phyloP scores from a whole-genome alignment of 2,113 vertebrate genomes.

The Ivindomyrus marchei region DNA sequence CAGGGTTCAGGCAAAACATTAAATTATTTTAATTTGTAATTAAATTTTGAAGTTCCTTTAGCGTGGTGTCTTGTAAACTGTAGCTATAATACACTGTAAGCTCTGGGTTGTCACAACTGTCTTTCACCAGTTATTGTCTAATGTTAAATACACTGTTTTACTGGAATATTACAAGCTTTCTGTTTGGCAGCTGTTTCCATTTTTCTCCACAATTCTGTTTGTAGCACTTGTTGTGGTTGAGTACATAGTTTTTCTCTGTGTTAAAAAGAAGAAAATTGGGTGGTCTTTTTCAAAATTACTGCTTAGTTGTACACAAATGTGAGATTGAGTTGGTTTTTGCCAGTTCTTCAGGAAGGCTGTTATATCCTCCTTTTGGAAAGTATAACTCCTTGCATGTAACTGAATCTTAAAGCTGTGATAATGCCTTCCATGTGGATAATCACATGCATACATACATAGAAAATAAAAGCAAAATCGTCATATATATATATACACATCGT shows the following conservation, averaged over 20 bases:
- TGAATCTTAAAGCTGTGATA: slow-evolving; percentile 36
- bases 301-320: slow-evolving; percentile 37
- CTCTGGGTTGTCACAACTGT: slow-evolving; percentile 17
- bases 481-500: background rate
- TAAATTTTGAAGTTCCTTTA: slow-evolving; percentile 37
- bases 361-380: slow-evolving; percentile 40
- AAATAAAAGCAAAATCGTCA: slow-evolving; percentile 33
- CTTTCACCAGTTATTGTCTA: slow-evolving; percentile 32
- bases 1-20: slow-evolving; percentile 42
- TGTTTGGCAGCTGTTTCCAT: slow-evolving; percentile 18
- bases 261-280: background rate
- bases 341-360: slow-evolving; percentile 45
- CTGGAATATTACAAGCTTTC: slow-evolving; percentile 38
- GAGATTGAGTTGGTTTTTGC: slow-evolving; percentile 43
- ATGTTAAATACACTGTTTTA: slow-evolving; percentile 40
- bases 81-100: slow-evolving; percentile 24
- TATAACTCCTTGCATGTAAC: slow-evolving; percentile 29
- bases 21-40: slow-evolving; percentile 45
- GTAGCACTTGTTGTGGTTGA: background rate
- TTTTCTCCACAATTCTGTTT: background rate
- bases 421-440: slow-evolving; percentile 45
- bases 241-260: slow-evolving; percentile 25
- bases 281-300: slow-evolving; percentile 44
- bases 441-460: slow-evolving; percentile 47
- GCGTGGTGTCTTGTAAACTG: slow-evolving; percentile 31